Base-by-base conservation (phyloP, 2,888 invertebrate genomes). In the Tribolium freemani region DNA sequence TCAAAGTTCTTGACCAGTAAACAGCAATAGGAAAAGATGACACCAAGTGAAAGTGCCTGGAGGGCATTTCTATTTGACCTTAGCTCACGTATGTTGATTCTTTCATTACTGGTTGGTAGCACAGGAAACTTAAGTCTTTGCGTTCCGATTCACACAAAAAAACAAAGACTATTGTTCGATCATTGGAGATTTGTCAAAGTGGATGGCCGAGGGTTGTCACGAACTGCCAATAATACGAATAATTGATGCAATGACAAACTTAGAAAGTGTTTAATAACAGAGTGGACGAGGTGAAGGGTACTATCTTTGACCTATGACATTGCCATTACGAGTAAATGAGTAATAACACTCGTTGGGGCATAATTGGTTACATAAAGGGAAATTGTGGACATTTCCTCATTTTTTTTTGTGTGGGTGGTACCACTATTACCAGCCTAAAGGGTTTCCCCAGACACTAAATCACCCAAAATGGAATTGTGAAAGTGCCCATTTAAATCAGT, bases 281-380 rank as follows among this genome's bases (percentile, higher is more conserved):
- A 13, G 11, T 38, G 60, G 60, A 21, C 46, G 60, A 60, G 60
- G 60, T 60, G 60, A 60, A 60, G 60, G 60, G 57, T 60, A 60
- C 60, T 60, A 60, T 60, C 60, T 60, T 60, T 60, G 60, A 60
- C 60, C 46, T 60, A 26, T 60, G 60, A 60, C 60, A 60, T 26
- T 45, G 60, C 10, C 46, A 20, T 46, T 46, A 26, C 45, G 20
- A 16, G 45, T 13, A 31, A 60, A 11, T 46, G 45, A 54, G 20
- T 3, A 20, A 51, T 51, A 51, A 51, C 20, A 20, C 3, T 6
- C 21, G 1, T 20, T 4, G 16, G 8, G 54, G 54, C 11, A 8
- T 38, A 11, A 16, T 57, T 44, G 5, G 8, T 38, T 38, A 38
- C n/a, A 38, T 38, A 38, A 38, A 31, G 6, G 6, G 2, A 16